phyloP scores from a whole-genome alignment of 1,140 invertebrate genomes.

The Tetramorium alpestre region DNA sequence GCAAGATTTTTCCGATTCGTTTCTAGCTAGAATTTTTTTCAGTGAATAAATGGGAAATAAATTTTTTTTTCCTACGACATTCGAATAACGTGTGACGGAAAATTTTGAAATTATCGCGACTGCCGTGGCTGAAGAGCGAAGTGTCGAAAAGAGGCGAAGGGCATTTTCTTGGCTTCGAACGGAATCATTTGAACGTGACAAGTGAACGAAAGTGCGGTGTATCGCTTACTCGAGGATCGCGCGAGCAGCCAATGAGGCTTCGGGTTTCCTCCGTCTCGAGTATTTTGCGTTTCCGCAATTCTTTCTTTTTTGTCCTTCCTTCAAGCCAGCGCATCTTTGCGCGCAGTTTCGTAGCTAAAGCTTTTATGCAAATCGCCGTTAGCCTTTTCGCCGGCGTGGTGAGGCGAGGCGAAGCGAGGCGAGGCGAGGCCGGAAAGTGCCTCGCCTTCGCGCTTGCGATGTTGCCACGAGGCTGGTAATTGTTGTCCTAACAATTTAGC shows the following conservation, averaged over 20 bases:
- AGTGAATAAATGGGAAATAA: background rate
- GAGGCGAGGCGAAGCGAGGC: too few species aligned
- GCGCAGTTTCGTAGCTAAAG: constrained; percentile 17
- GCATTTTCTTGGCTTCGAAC: constrained; percentile 36
- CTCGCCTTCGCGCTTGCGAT: background rate
- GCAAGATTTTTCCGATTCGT: too few species aligned
- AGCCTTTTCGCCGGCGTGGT: background rate
- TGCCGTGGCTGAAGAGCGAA: constrained; percentile 9
- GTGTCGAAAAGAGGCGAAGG: constrained; percentile 18
- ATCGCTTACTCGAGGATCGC: constrained; percentile 37
- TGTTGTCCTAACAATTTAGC: constrained; percentile 34
- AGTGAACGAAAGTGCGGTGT: constrained; percentile 38
- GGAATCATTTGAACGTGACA: constrained; percentile 56
- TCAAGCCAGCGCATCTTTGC: background rate
- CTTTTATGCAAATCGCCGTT: constrained; percentile 50
- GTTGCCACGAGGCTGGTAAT: background rate
- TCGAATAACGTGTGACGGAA: background rate
- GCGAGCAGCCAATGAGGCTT: background rate
- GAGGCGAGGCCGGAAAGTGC: background rate
- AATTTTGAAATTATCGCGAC: background rate
- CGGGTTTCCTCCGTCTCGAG: background rate
- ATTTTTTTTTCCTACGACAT: background rate
- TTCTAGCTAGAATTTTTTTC: too few species aligned
- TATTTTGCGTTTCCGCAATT: background rate
- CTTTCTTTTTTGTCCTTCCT: background rate